Evolutionary conservation across 2,888 invertebrate species (phyloP).

Genomic region (Liodrosophila aerea): DNA sequence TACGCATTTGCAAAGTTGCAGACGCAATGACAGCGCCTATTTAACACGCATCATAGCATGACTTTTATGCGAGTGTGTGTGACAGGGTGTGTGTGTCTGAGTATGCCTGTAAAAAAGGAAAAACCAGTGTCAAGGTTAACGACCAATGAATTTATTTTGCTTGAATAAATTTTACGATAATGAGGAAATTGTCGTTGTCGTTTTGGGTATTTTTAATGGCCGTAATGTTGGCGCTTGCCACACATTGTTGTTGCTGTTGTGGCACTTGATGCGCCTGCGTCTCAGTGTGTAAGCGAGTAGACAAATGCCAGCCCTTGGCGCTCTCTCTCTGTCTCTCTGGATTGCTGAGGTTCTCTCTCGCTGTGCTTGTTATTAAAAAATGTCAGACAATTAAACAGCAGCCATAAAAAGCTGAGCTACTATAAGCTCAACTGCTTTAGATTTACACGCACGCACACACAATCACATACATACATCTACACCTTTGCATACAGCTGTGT

Average conservation of each 20-base stretch:
- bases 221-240: slow-evolving; percentile 69
- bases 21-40: slow-evolving; percentile 68
- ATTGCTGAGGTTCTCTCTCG: not conserved
- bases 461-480: not conserved
- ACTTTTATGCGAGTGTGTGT: slow-evolving; percentile 46
- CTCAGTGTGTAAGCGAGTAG: slow-evolving; percentile 36
- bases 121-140: slow-evolving; percentile 83
- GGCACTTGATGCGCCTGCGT: slow-evolving; percentile 49
- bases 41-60: slow-evolving; percentile 72
- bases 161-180: slow-evolving; percentile 83
- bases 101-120: slow-evolving; percentile 61
- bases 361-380: slow-evolving; percentile 54
- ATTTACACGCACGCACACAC: not conserved
- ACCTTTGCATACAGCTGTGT: not conserved
- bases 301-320: slow-evolving; percentile 3
- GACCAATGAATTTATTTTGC: slow-evolving; percentile 83
- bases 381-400: slow-evolving; percentile 52
- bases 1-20: slow-evolving; percentile 15
- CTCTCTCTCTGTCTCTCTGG: not conserved
- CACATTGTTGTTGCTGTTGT: slow-evolving; percentile 30
- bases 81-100: slow-evolving; percentile 21
- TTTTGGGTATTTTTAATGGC: slow-evolving; percentile 80
- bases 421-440: not conserved
- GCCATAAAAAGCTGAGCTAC: slow-evolving; percentile 31
- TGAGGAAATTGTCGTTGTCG: slow-evolving; percentile 80